Evolutionary conservation across 2,888 invertebrate genomes (phyloP), one percentile per base, ranked within the genome.

Genomic region (Melanotus villosus): DNA sequence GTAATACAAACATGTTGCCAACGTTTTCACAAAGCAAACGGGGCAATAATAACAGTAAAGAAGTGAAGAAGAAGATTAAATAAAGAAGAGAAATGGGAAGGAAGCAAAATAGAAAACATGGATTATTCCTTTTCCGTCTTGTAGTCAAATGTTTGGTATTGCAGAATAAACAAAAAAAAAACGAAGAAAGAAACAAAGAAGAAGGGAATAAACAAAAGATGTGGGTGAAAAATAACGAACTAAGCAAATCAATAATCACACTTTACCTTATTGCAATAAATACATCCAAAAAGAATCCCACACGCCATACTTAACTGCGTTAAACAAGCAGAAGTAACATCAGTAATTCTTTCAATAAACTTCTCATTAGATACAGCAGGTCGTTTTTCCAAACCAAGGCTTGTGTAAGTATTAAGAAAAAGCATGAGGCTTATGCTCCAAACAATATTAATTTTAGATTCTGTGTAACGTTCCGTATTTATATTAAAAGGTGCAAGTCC

Each of bases 261-360:
- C 56, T 38, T 26, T 26, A 58, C 58, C 16, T 41, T 58, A 1
- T 26, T 41, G 2, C 14, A 12, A 9, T n/a, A 38, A 18, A 58
- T 26, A 18, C 58, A 41, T 5, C 41, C 41, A 16, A 43, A 58
- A 26, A 41, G 1, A 23, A 58, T 41, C 41, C 58, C 58, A 9
- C 21, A 10, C 9, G 19, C 16, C 58, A 58, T 41, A 16, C 41
- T 58, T 1, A 41, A 10, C 26, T 58, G 41, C 9, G 58, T 41
- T 23, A 58, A 30, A 16, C 41, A 58, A 1, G 41, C 26, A 30
- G 26, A 5, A n/a, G 14, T 2, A 1, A 34, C 6, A 36, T 34
- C 36, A n/a, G 56, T 34, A 1, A 56, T 34, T 18, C 19, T 26
- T 32, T 34, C 34, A 19, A 56, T 56, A 32, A 58, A 65, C 4